Conservation (phyloP, 2,797 vertebrate genomes). For the Crenuchus spilurus region DNA sequence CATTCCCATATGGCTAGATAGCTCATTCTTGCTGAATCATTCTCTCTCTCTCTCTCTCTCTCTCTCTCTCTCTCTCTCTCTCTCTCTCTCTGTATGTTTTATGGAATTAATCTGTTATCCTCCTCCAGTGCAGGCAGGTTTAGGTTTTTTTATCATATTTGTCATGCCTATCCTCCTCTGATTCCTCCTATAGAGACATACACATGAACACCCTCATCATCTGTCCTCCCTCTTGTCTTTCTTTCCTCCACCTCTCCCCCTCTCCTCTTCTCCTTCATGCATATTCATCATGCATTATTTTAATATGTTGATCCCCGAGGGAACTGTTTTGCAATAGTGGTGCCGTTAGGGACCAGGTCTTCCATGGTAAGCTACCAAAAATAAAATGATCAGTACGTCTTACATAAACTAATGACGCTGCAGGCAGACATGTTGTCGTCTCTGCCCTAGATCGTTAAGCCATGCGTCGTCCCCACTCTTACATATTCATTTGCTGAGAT, state of each 20-base stretch:
- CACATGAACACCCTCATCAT: slow-evolving; percentile 54
- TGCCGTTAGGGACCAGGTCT: slow-evolving; percentile 19
- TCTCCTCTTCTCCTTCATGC: slow-evolving; percentile 52
- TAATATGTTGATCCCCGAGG: slow-evolving; percentile 37
- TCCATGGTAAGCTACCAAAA: slow-evolving; percentile 46
- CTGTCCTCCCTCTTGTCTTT: slow-evolving; percentile 24
- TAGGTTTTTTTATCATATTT: slow-evolving; percentile 16
- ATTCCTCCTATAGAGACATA: slow-evolving; percentile 37
- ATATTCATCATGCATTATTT: slow-evolving; percentile 55
- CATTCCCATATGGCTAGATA: slow-evolving; percentile 59
- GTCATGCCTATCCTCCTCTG: slow-evolving; percentile 34
- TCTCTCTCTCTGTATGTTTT: slow-evolving; percentile 5
- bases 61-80: not conserved
- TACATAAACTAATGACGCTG: slow-evolving; percentile 27
- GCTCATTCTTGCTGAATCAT: slow-evolving; percentile 22
- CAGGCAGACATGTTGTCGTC: slow-evolving; percentile 19
- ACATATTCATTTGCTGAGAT: slow-evolving; percentile 27
- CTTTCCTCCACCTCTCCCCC: slow-evolving; percentile 55
- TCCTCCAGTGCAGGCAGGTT: slow-evolving; percentile 33
- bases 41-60: not conserved
- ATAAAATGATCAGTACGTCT: slow-evolving; percentile 40
- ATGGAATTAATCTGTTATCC: slow-evolving; percentile 35
- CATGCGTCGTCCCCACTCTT: slow-evolving; percentile 2
- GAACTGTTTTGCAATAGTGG: slow-evolving; percentile 25
- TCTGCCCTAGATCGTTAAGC: slow-evolving; percentile 32